Conservation (phyloP, 2,797 vertebrate species). For the Microchirus variegatus region DNA sequence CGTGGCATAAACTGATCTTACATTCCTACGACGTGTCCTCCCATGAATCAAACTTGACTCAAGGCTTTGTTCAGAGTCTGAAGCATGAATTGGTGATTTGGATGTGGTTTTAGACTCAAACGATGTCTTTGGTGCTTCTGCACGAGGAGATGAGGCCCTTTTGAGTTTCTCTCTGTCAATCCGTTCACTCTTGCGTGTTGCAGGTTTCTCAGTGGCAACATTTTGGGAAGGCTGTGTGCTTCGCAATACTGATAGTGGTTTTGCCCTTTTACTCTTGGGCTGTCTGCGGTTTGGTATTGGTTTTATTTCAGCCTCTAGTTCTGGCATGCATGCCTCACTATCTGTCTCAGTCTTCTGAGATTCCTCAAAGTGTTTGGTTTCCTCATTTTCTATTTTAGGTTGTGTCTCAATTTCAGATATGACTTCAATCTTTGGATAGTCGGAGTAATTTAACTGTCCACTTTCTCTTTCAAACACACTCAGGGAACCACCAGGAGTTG, state of each 20-base stretch:
- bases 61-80: conserved; percentile 84
- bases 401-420: conserved; percentile 77
- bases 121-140: conserved; percentile 84
- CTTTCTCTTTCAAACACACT: conserved; percentile 74
- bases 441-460: conserved; percentile 58
- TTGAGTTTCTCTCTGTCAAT: conserved; percentile 96
- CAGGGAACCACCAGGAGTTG: conserved; percentile 83
- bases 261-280: conserved; percentile 91
- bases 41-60: conserved; percentile 88
- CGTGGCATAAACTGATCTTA: conserved; percentile 94
- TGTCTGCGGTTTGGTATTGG: conserved; percentile 87
- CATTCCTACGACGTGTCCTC: conserved; percentile 93
- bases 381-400: conserved; percentile 61
- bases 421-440: conserved; percentile 75
- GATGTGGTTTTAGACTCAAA: conserved; percentile 84
- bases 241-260: conserved; percentile 79
- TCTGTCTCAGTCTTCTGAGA: conserved; percentile 78
- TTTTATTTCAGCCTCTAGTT: conserved; percentile 84
- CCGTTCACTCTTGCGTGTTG: conserved; percentile 94
- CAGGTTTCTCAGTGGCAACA: conserved; percentile 84
- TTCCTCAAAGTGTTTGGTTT: conserved; percentile 50
- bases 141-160: conserved; percentile 89
- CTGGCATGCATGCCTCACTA: conserved; percentile 78
- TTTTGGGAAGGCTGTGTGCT: conserved; percentile 72
- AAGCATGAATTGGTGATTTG: conserved; percentile 87